Evolutionary conservation across 92 coral and sea anemone species (phyloP).

Genomic region (Epizoanthus rinbou): DNA sequence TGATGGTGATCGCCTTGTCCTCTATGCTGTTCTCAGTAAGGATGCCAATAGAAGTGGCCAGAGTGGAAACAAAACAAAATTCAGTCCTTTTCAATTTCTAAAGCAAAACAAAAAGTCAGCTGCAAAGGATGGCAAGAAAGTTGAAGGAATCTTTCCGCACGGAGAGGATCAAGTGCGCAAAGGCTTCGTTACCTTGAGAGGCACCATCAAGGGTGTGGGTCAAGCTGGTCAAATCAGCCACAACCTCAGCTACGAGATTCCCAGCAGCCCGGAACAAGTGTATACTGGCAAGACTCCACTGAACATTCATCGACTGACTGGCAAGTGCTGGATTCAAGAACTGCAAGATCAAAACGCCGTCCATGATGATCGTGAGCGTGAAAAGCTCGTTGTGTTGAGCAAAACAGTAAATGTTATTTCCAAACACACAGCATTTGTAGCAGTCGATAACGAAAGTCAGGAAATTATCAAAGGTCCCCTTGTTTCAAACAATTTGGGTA

Average conservation of each 20-base stretch:
- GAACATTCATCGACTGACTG: constrained; percentile 44
- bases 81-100: constrained; percentile 10
- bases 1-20: constrained; percentile 31
- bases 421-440: constrained; percentile 41
- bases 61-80: background rate
- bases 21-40: constrained; percentile 8
- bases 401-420: constrained; percentile 28
- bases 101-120: background rate
- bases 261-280: background rate
- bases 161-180: background rate
- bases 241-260: constrained; percentile 17
- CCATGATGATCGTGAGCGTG: background rate
- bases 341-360: background rate
- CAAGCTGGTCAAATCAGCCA: background rate
- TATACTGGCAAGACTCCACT: background rate
- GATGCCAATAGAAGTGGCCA: background rate
- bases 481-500: background rate
- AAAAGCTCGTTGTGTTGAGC: constrained; percentile 3
- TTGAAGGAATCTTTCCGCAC: background rate
- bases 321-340: constrained; percentile 36
- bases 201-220: background rate
- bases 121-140: background rate
- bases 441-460: constrained; percentile 25
- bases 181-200: constrained; percentile 12
- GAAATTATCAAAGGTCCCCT: constrained; percentile 13